These are phyloP conservation scores for Gambelia wislizenii DNA, from an alignment of 2,797 vertebrate species.

Conservation along the genomic window DNA sequence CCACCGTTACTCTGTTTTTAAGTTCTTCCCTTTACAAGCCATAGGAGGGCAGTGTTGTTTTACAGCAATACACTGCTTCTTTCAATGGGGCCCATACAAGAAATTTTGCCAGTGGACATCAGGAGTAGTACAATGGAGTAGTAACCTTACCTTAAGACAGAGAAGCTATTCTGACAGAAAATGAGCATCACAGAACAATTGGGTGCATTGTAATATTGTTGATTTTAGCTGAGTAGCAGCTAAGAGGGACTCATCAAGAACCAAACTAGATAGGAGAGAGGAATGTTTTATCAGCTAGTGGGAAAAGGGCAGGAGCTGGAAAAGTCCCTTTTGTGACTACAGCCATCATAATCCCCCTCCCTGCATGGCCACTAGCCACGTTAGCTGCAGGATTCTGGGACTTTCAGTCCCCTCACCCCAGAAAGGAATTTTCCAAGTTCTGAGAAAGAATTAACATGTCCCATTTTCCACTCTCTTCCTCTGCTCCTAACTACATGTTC, in stretches of 20 bases:
- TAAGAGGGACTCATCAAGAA: neutral
- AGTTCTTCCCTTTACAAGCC: neutral
- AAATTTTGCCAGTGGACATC: neutral
- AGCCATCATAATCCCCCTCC: too few relatives aligned
- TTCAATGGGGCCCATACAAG: too few relatives aligned
- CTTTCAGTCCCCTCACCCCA: too few relatives aligned
- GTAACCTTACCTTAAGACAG: neutral
- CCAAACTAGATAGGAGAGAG: neutral
- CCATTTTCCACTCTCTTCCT: neutral
- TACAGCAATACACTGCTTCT: neutral
- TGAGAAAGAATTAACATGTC: neutral
- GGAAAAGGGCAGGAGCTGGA: neutral
- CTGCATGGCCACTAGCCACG: too few relatives aligned
- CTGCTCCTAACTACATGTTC: neutral
- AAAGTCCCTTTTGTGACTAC: too few relatives aligned
- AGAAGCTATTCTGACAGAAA: neutral
- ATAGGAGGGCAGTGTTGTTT: slow-evolving; percentile 18
- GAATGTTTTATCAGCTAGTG: neutral
- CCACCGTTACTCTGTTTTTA: neutral
- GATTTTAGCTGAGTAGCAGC: neutral
- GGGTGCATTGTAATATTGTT: neutral
- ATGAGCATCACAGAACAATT: neutral
- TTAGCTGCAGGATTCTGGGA: too few relatives aligned
- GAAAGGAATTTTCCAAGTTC: too few relatives aligned
- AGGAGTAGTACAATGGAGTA: too few relatives aligned